These are phyloP conservation scores for Thumatha senex DNA, from an alignment of 2,888 invertebrate genomes.

Conservation along the genomic window DNA sequence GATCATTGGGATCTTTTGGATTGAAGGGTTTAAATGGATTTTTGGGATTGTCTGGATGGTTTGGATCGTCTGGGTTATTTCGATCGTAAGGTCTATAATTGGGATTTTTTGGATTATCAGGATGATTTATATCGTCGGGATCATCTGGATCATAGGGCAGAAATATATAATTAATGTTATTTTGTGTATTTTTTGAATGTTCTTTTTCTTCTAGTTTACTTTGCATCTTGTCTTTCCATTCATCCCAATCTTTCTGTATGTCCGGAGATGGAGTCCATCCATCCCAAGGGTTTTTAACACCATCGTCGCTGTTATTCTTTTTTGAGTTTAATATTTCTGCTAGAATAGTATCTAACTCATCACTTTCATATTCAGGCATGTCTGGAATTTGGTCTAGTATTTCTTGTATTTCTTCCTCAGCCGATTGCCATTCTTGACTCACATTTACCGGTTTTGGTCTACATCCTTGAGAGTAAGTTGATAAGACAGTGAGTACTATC, in stretches of 20 bases:
- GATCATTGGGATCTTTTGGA: background rate
- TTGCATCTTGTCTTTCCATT: background rate
- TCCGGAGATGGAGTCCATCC: constrained; percentile 1
- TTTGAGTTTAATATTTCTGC: no score
- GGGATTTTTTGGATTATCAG: background rate
- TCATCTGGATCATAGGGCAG: background rate
- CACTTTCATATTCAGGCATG: background rate
- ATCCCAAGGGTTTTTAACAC: background rate
- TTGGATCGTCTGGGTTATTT: background rate
- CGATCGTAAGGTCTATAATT: background rate
- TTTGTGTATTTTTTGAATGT: no score
- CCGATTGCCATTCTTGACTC: no score
- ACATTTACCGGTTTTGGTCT: no score
- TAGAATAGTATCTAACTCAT: background rate
- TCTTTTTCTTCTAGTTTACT: background rate
- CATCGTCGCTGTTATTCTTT: background rate
- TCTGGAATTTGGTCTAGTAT: background rate
- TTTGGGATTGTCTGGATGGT: background rate
- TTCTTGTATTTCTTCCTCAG: background rate
- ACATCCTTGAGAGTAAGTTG: background rate
- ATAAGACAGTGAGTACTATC: background rate
- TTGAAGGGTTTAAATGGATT: background rate
- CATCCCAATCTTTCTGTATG: background rate
- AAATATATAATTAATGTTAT: background rate
- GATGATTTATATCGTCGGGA: background rate